A percentile compares a stretch with the other conserved stretches of the same genome.
phyloP scores from a whole-genome alignment of 2,888 invertebrate species.

The Timandra comae region DNA sequence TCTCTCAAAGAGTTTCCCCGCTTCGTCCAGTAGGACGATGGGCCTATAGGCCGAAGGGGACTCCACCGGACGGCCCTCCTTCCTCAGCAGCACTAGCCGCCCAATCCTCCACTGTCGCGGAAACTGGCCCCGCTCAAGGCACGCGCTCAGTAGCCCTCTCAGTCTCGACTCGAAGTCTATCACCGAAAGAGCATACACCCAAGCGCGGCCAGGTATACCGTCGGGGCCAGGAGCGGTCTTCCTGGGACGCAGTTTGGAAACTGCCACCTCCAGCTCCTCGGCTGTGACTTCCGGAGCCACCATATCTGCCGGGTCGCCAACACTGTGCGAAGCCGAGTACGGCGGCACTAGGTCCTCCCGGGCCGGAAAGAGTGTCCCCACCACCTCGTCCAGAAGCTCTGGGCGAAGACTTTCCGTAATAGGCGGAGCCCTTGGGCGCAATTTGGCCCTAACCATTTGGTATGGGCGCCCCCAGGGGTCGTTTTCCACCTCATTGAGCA shows the following conservation, averaged over 20 bases:
- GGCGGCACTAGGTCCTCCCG: too few species aligned
- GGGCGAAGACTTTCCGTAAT: too few species aligned
- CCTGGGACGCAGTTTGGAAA: background rate
- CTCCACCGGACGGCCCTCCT: constrained; percentile 4
- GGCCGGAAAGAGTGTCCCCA: too few species aligned
- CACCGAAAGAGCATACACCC: background rate
- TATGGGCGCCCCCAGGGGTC: too few species aligned
- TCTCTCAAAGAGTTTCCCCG: constrained; percentile 4
- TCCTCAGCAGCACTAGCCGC: constrained; percentile 7
- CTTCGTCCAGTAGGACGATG: constrained; percentile 12
- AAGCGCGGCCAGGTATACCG: background rate
- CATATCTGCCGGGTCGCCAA: too few species aligned
- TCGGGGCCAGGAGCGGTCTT: constrained; percentile 1
- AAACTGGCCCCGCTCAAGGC: constrained; percentile 1
- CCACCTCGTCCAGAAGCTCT: too few species aligned
- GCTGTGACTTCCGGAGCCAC: background rate
- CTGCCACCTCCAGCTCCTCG: background rate
- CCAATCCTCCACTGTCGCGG: constrained; percentile 2
- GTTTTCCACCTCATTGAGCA: too few species aligned
- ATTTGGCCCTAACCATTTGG: too few species aligned
- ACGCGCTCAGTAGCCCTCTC: constrained; percentile 3
- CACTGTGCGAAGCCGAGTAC: too few species aligned
- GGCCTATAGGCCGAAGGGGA: constrained; percentile 10
- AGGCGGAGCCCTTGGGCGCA: too few species aligned
- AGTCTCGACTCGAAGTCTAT: background rate